These are phyloP conservation scores for Eriosoma lanigerum DNA, from an alignment of 1,140 invertebrate species.

Conservation along the genomic window DNA sequence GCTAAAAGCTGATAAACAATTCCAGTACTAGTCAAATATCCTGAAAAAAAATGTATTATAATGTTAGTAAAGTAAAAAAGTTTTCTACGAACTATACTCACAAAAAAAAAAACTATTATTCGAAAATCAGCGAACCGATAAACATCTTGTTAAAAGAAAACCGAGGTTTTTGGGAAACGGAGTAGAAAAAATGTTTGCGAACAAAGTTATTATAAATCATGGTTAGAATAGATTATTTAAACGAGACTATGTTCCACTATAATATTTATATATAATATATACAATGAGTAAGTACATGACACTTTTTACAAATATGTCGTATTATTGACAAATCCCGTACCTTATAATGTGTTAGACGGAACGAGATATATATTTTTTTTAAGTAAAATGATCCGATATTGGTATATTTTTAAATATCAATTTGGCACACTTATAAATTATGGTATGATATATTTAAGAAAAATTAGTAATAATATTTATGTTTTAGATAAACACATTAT, in stretches of 20 bases:
- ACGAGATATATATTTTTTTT: not conserved
- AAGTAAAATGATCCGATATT: no score
- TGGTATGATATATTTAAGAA: no score
- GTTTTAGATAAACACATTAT: no score
- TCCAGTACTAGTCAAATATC: conserved; percentile 20
- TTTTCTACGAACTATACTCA: no score
- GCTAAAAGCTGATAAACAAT: conserved; percentile 9
- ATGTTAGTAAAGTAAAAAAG: not conserved
- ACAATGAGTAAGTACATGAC: not conserved
- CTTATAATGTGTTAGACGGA: not conserved
- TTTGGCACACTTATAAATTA: no score
- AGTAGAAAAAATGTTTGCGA: not conserved
- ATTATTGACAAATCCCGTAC: not conserved
- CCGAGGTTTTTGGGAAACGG: not conserved
- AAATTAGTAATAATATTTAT: no score
- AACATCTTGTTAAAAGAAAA: conserved; percentile 7
- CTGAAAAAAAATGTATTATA: conserved; percentile 32
- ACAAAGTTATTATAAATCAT: conserved; percentile 34
- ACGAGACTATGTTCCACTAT: not conserved
- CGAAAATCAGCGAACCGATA: conserved; percentile 1
- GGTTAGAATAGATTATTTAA: conserved; percentile 20
- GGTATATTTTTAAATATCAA: no score
- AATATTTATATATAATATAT: not conserved
- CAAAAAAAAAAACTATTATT: conserved; percentile 3
- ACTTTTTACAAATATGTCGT: not conserved